phyloP scores from a whole-genome alignment of 2,888 invertebrate species.

The Megastigmus dorsalis region DNA sequence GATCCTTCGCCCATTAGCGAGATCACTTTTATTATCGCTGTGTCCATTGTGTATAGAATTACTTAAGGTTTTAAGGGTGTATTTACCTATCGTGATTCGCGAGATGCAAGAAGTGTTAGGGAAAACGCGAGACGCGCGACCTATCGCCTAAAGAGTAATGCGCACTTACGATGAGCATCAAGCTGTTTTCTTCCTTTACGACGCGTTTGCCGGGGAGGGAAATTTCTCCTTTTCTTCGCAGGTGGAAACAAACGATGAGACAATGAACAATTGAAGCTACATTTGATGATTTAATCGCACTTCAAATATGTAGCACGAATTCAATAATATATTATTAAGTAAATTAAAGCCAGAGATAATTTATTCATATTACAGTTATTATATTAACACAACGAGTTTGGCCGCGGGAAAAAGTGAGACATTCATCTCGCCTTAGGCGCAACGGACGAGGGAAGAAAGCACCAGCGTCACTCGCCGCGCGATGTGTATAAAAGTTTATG shows the following conservation, averaged over 20 bases:
- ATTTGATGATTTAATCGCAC: too few species aligned
- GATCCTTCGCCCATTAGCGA: conserved; percentile 29
- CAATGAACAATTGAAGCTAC: too few species aligned
- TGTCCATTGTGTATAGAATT: conserved; percentile 19
- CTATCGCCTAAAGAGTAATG: conserved; percentile 5
- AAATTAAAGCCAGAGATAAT: too few species aligned
- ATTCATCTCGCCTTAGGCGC: background rate
- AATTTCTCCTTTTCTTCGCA: too few species aligned
- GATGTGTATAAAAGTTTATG: conserved; percentile 28
- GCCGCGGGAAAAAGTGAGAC: background rate
- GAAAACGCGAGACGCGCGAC: conserved; percentile 3
- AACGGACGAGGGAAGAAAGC: background rate
- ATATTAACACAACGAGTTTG: background rate
- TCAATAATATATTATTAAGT: too few species aligned
- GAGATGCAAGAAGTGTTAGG: background rate
- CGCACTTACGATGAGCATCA: background rate
- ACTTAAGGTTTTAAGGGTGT: background rate
- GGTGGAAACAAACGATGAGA: too few species aligned
- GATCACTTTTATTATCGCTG: conserved; percentile 27
- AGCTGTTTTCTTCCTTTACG: background rate
- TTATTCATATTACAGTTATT: background rate
- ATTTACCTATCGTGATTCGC: background rate
- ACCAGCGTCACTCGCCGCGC: background rate
- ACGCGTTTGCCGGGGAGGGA: too few species aligned
- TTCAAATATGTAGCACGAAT: too few species aligned